A percentile compares a stretch with the other conserved stretches of the same genome.
Conservation (phyloP, 1,140 invertebrate species). For the Pectinophora gossypiella region DNA sequence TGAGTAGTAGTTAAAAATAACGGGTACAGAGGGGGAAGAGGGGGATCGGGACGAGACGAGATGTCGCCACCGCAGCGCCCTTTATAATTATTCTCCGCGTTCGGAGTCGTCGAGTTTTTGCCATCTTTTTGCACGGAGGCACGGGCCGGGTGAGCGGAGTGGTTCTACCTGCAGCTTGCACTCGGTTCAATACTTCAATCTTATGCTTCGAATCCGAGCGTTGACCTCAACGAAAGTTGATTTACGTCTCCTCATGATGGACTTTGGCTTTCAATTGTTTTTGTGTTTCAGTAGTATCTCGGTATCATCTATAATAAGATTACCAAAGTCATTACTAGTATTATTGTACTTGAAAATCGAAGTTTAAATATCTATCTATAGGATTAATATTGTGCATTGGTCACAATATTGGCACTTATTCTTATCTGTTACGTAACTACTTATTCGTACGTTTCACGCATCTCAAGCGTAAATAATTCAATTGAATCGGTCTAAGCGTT, state of each 20-base stretch:
- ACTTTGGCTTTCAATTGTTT: too few relatives aligned
- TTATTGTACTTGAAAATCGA: too few relatives aligned
- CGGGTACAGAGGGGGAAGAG: conserved; percentile 4
- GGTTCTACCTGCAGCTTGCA: neutral
- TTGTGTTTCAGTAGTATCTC: too few relatives aligned
- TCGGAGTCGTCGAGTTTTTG: conserved; percentile 33
- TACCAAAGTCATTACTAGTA: too few relatives aligned
- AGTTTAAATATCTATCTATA: too few relatives aligned
- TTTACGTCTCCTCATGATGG: too few relatives aligned
- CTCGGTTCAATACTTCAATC: neutral
- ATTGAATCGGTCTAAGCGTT: neutral
- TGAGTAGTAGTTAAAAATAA: neutral
- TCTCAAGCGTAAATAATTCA: neutral
- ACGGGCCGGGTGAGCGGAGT: conserved; percentile 3
- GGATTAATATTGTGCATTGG: too few relatives aligned
- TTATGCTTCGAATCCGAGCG: neutral
- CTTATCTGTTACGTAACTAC: too few relatives aligned
- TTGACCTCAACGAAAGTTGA: neutral
- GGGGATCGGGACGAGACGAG: conserved; percentile 39
- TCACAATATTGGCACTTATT: too few relatives aligned
- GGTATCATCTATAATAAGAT: too few relatives aligned
- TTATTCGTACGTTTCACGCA: too few relatives aligned
- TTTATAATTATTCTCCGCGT: conserved; percentile 34
- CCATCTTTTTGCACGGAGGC: conserved; percentile 38
- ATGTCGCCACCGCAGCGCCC: conserved; percentile 39